Evolutionary conservation across 2,888 invertebrate genomes (phyloP).

Genomic region (Agrotis ipsilon): DNA sequence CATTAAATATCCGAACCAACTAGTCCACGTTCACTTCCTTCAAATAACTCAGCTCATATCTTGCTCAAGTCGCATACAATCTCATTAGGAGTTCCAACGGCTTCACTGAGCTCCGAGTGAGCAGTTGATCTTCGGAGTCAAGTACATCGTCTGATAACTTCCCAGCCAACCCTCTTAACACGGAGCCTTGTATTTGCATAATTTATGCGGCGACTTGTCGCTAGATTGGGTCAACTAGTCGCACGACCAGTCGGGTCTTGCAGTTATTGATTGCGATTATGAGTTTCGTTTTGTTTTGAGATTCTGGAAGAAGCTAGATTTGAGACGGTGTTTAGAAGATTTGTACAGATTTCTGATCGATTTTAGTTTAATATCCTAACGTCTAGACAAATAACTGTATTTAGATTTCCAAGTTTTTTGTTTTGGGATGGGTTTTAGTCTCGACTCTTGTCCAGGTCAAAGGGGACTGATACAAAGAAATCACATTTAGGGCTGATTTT

Average conservation of each 20-base stretch:
- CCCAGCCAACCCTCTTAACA: conserved; percentile 70
- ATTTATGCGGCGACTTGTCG: conserved; percentile 69
- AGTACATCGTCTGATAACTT: conserved; percentile 70
- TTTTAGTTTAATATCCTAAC: neutral
- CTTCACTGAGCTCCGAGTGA: conserved; percentile 55
- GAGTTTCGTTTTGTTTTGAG: neutral
- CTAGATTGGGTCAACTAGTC: conserved; percentile 49
- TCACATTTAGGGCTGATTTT: no score
- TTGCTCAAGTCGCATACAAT: conserved; percentile 54
- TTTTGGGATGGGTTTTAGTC: no score
- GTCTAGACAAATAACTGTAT: no score
- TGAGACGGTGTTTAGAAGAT: neutral
- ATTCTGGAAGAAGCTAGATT: neutral
- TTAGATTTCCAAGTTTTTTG: no score
- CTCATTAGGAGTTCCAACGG: conserved; percentile 60
- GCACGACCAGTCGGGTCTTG: conserved; percentile 41
- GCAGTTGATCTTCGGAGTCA: conserved; percentile 73
- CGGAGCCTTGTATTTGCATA: conserved; percentile 69
- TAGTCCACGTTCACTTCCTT: conserved; percentile 1
- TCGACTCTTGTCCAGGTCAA: no score
- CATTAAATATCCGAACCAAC: neutral
- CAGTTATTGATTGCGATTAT: conserved; percentile 46
- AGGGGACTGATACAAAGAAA: no score
- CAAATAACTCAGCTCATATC: conserved; percentile 53
- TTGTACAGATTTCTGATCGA: neutral